These are phyloP conservation scores for Rhagium mordax DNA, from an alignment of 2,888 invertebrate species.

Conservation along the genomic window DNA sequence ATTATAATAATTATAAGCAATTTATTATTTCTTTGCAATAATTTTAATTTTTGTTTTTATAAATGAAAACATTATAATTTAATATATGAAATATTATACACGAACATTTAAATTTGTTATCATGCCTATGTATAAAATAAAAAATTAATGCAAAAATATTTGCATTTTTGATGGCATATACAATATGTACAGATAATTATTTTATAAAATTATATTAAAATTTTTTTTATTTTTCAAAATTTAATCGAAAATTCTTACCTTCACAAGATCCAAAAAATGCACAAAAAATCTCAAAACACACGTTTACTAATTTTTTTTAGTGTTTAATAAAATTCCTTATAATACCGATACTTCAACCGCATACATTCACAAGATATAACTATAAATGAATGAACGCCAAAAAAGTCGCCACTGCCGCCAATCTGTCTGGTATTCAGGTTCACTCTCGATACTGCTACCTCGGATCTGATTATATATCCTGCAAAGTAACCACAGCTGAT, in stretches of 20 bases:
- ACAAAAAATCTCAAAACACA: not conserved
- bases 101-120: too few relatives aligned
- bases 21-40: too few relatives aligned
- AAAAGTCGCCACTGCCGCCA: constrained; percentile 48
- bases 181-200: too few relatives aligned
- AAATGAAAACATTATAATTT: too few relatives aligned
- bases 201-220: too few relatives aligned
- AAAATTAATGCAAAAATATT: too few relatives aligned
- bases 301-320: not conserved
- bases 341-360: not conserved
- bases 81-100: too few relatives aligned
- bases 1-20: too few relatives aligned
- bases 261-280: not conserved
- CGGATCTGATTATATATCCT: constrained; percentile 60
- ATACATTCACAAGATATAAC: constrained; percentile 12
- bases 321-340: not conserved
- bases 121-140: too few relatives aligned
- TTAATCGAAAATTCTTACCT: not conserved
- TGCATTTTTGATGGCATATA: too few relatives aligned
- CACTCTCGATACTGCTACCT: constrained; percentile 48
- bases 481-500: constrained; percentile 51
- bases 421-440: constrained; percentile 55
- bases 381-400: constrained; percentile 35
- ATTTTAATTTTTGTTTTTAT: too few relatives aligned
- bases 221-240: too few relatives aligned